Evolutionary conservation across 2,888 invertebrate species (phyloP).

Genomic region (Lottia gigantea): DNA sequence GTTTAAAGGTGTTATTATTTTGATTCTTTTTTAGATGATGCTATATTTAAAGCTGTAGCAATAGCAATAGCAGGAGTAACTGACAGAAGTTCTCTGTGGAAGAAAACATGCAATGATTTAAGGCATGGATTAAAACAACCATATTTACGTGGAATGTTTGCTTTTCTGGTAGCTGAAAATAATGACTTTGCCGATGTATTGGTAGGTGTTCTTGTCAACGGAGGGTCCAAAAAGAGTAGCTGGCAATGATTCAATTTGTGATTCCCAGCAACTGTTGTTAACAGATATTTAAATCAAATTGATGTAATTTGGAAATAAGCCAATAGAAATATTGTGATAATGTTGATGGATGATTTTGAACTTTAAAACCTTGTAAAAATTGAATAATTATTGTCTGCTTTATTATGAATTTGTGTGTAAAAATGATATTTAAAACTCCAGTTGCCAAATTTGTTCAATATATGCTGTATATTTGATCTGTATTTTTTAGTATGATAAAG

Average conservation of each 20-base stretch:
- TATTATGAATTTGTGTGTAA: too few relatives aligned
- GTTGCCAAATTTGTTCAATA: too few relatives aligned
- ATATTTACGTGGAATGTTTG: conserved; percentile 89
- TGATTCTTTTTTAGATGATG: conserved; percentile 21
- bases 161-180: conserved; percentile 85
- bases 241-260: not conserved
- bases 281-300: too few relatives aligned
- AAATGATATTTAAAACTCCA: too few relatives aligned
- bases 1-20: not conserved
- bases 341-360: too few relatives aligned
- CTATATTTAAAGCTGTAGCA: conserved; percentile 73
- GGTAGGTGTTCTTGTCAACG: conserved; percentile 70
- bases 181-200: conserved; percentile 81
- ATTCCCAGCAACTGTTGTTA: too few relatives aligned
- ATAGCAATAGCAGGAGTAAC: conserved; percentile 84
- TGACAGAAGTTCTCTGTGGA: conserved; percentile 84
- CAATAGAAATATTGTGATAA: too few relatives aligned
- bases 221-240: not conserved
- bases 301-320: not conserved
- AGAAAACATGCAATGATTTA: conserved; percentile 79
- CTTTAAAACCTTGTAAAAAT: too few relatives aligned
- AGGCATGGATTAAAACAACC: conserved; percentile 85
- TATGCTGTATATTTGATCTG: not conserved
- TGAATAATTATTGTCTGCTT: too few relatives aligned
- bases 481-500: conserved; percentile 79